Conservation (phyloP, 2,797 vertebrate species). For the Spea hammondii region DNA sequence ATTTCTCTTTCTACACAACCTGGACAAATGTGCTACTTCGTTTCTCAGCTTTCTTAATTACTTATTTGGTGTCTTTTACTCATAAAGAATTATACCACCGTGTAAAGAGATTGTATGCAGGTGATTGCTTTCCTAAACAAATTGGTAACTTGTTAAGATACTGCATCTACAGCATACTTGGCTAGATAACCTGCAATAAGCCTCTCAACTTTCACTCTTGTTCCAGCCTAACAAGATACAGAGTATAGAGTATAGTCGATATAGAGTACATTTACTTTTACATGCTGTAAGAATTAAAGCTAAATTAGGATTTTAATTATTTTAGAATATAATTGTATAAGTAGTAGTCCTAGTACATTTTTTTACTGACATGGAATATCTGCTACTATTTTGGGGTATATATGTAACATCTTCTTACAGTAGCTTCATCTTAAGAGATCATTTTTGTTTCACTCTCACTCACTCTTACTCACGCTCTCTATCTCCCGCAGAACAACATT, state of each 20-base stretch:
- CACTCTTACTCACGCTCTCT: too few species aligned
- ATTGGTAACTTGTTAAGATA: constrained; percentile 47
- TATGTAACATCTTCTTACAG: too few species aligned
- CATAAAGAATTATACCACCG: constrained; percentile 44
- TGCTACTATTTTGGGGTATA: too few species aligned
- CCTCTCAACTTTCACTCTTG: constrained; percentile 29
- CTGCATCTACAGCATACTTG: constrained; percentile 36
- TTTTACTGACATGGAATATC: too few species aligned
- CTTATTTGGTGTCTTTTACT: constrained; percentile 40
- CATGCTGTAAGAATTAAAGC: background rate
- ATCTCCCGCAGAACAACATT: too few species aligned
- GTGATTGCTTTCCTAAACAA: constrained; percentile 44
- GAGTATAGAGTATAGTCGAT: constrained; percentile 5
- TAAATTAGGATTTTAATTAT: too few species aligned
- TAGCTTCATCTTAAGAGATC: too few species aligned
- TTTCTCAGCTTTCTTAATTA: constrained; percentile 52
- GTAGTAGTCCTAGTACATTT: too few species aligned
- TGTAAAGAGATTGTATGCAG: constrained; percentile 42
- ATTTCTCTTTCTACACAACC: constrained; percentile 45
- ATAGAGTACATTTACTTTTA: background rate
- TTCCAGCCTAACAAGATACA: background rate
- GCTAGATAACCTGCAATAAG: constrained; percentile 11
- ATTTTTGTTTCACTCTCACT: too few species aligned
- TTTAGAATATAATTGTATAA: too few species aligned
- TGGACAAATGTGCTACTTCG: constrained; percentile 16